Conservation (phyloP, 2,113 vertebrate genomes). For the Rhea pennata region DNA sequence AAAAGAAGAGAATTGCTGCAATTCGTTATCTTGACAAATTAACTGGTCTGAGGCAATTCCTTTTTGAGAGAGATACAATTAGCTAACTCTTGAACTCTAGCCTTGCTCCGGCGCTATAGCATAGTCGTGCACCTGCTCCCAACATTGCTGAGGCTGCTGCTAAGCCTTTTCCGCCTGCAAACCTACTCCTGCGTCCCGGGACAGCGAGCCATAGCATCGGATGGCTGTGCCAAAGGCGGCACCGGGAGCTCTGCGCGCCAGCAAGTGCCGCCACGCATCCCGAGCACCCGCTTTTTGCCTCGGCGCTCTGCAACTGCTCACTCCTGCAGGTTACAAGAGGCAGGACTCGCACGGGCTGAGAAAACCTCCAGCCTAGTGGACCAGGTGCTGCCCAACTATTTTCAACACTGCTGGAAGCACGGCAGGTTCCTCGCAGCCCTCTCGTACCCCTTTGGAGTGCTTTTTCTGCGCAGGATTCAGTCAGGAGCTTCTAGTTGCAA, state of each 20-base stretch:
- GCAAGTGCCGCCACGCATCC: neutral
- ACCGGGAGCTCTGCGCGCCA: neutral
- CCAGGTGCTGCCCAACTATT: too few species aligned
- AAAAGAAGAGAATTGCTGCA: constrained; percentile 49
- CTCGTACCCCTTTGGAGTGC: fast-evolving
- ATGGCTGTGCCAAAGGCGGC: too few species aligned
- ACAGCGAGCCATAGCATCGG: neutral
- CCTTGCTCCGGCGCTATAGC: neutral
- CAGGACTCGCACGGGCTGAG: too few species aligned
- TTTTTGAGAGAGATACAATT: constrained; percentile 61
- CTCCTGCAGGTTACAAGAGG: too few species aligned
- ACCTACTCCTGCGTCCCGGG: neutral
- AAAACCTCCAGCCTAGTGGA: too few species aligned
- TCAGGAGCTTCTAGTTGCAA: neutral
- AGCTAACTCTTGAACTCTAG: constrained; percentile 59
- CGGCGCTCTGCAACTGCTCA: too few species aligned
- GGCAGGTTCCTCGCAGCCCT: neutral
- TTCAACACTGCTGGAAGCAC: too few species aligned
- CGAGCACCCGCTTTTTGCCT: too few species aligned
- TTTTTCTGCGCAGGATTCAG: neutral
- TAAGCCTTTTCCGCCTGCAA: neutral
- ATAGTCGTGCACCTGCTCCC: constrained; percentile 37
- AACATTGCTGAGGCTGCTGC: neutral
- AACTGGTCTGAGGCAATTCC: constrained; percentile 68
- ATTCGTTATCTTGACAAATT: constrained; percentile 72